These are phyloP conservation scores for Nebria salina DNA, from an alignment of 2,888 invertebrate species.

Conservation along the genomic window DNA sequence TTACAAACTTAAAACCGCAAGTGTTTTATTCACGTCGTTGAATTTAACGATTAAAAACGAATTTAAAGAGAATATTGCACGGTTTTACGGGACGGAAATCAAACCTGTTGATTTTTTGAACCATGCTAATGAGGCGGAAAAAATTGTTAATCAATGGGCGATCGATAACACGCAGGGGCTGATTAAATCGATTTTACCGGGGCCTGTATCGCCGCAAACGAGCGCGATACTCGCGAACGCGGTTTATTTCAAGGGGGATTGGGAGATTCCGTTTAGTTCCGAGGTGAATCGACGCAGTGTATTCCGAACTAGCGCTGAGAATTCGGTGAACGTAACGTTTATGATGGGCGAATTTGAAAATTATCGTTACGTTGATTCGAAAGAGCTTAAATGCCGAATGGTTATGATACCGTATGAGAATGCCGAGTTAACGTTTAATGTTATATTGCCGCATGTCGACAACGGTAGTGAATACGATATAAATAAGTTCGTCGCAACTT, in stretches of 20 bases:
- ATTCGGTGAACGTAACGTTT: constrained; percentile 53
- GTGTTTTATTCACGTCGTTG: constrained; percentile 56
- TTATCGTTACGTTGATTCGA: constrained; percentile 58
- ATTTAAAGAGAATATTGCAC: constrained; percentile 53
- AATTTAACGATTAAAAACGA: constrained; percentile 52
- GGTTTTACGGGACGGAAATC: constrained; percentile 55
- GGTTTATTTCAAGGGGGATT: constrained; percentile 62
- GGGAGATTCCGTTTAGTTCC: constrained; percentile 62
- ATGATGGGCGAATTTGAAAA: constrained; percentile 57
- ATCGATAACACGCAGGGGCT: constrained; percentile 57
- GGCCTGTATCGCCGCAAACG: constrained; percentile 56
- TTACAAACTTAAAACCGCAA: constrained; percentile 55
- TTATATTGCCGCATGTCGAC: constrained; percentile 61
- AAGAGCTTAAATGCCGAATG: constrained; percentile 57
- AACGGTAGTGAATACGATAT: constrained; percentile 55
- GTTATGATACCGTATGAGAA: constrained; percentile 62
- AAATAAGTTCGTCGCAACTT: constrained; percentile 52
- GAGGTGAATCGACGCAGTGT: constrained; percentile 55
- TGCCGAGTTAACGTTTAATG: constrained; percentile 61
- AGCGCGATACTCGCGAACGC: constrained; percentile 61
- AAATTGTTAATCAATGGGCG: constrained; percentile 58
- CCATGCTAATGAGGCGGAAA: constrained; percentile 47
- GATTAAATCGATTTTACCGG: constrained; percentile 57
- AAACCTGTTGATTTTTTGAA: constrained; percentile 54
- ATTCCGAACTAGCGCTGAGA: constrained; percentile 54